Conservation (phyloP, 2,888 invertebrate species). For the Eilema griseolum region DNA sequence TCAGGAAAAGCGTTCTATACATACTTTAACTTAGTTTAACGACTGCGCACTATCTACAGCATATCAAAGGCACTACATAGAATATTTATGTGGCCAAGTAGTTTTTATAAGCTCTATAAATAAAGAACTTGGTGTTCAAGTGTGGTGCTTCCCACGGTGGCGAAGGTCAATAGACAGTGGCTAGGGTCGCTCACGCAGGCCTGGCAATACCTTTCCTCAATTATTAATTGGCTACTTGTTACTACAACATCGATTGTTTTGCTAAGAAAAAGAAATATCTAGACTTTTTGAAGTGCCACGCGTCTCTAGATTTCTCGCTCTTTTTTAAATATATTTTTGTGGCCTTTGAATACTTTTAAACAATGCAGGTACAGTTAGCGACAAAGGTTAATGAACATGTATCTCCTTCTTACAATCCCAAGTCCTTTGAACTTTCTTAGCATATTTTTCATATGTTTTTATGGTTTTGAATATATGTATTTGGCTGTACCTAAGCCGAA, state of each 20-base stretch:
- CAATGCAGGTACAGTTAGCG: too few relatives aligned
- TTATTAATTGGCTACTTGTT: constrained; percentile 8
- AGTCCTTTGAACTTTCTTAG: too few relatives aligned
- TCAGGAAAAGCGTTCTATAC: neutral
- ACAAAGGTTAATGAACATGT: too few relatives aligned
- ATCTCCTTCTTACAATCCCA: too few relatives aligned
- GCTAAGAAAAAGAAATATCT: neutral
- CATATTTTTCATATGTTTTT: too few relatives aligned
- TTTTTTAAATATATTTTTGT: too few relatives aligned
- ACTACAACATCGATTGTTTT: neutral
- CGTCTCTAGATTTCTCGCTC: too few relatives aligned
- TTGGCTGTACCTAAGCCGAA: too few relatives aligned
- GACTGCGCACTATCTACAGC: neutral
- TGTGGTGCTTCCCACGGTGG: constrained; percentile 20
- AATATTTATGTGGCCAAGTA: neutral
- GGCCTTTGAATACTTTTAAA: too few relatives aligned
- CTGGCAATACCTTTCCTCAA: constrained; percentile 1
- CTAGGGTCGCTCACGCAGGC: neutral
- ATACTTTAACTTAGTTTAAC: neutral
- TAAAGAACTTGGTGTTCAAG: constrained; percentile 5
- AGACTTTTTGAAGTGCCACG: neutral
- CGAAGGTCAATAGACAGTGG: constrained; percentile 22
- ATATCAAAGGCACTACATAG: neutral
- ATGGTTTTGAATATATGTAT: too few relatives aligned
- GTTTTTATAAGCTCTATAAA: neutral